Evolutionary conservation across 2,888 invertebrate species (phyloP).

Genomic region (Chymomyza amoena): DNA sequence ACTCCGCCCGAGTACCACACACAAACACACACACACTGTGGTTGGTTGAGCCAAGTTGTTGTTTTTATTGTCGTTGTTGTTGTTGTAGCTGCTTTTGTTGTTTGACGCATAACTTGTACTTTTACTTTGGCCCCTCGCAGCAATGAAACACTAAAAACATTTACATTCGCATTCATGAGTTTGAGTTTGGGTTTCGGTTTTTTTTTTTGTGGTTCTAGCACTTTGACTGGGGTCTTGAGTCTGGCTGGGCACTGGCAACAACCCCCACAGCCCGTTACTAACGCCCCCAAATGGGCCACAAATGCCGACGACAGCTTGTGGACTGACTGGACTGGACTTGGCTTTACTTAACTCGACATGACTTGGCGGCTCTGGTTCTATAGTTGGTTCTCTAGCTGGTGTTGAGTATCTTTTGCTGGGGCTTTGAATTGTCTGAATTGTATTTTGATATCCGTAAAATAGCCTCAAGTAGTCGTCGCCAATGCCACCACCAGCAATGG

Average conservation of each 20-base stretch:
- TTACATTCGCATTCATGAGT: conserved; percentile 52
- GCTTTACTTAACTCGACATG: background rate
- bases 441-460: conserved; percentile 63
- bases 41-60: conserved; percentile 4
- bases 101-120: conserved; percentile 23
- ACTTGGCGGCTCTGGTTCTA: background rate
- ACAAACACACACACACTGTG: background rate
- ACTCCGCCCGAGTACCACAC: conserved; percentile 21
- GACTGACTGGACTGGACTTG: too few species aligned
- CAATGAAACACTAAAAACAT: conserved; percentile 27
- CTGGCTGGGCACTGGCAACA: background rate
- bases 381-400: background rate
- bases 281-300: background rate
- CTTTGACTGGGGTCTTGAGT: background rate
- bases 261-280: background rate
- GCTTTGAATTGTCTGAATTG: conserved; percentile 37
- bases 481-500: conserved; percentile 2
- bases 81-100: conserved; percentile 9
- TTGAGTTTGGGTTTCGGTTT: conserved; percentile 7
- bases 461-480: conserved; percentile 46
- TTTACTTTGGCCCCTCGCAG: conserved; percentile 16
- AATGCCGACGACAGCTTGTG: background rate
- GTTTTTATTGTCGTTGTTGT: conserved; percentile 3
- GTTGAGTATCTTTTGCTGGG: conserved; percentile 3
- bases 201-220: too few species aligned